phyloP scores from a whole-genome alignment of 2,797 vertebrate species.

The Dicrostonyx torquatus region DNA sequence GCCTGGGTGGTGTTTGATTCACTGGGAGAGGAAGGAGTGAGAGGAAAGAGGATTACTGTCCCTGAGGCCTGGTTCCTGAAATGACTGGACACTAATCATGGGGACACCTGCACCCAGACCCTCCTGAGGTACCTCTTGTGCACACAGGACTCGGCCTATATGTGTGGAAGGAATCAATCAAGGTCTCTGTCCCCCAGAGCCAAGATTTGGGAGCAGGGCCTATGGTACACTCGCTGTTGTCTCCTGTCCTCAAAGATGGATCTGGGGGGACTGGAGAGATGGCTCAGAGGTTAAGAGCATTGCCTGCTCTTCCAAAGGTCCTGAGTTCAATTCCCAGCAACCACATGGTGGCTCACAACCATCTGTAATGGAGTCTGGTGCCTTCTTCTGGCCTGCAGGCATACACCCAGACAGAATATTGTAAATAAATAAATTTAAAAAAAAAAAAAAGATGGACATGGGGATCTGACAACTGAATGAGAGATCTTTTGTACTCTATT shows the following conservation, averaged over 20 bases:
- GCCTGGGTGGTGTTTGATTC: conserved; percentile 31
- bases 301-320: too few relatives aligned
- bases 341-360: too few relatives aligned
- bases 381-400: too few relatives aligned
- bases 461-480: background rate
- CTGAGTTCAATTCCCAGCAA: too few relatives aligned
- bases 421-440: too few relatives aligned
- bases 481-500: background rate
- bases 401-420: too few relatives aligned
- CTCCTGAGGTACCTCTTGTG: background rate
- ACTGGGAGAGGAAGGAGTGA: background rate
- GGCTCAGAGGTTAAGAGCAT: too few relatives aligned
- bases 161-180: too few relatives aligned
- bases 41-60: background rate
- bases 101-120: background rate
- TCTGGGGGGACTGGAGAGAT: too few relatives aligned
- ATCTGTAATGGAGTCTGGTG: too few relatives aligned
- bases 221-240: background rate
- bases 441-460: rapidly evolving
- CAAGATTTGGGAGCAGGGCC: background rate
- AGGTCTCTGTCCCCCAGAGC: background rate
- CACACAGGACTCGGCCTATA: background rate
- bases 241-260: background rate
- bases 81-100: background rate
- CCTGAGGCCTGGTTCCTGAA: background rate